Conservation (phyloP, 2,797 vertebrate species). For the Rhincodon typus region DNA sequence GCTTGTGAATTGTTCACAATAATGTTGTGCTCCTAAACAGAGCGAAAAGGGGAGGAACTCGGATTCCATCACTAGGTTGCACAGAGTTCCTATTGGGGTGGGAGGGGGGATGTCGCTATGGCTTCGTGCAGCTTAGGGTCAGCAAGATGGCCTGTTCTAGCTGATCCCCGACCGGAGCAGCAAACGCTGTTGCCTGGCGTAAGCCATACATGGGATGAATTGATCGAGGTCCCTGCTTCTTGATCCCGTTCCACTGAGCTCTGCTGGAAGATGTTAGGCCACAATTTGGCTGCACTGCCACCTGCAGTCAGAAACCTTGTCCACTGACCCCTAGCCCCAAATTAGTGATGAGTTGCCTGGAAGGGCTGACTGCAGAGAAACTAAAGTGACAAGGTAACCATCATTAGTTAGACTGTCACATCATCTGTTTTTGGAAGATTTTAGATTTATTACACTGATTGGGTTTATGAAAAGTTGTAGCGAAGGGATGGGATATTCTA, state of each 20-base stretch:
- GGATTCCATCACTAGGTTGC: background rate
- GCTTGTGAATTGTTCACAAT: background rate
- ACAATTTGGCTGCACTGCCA: background rate
- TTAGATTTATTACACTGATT: background rate
- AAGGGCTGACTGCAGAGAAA: background rate
- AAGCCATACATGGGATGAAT: background rate
- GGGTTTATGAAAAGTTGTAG: background rate
- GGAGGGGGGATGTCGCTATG: no score
- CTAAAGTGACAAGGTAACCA: background rate
- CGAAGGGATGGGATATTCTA: background rate
- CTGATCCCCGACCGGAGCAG: background rate
- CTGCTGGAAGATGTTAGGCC: background rate
- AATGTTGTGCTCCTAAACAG: background rate
- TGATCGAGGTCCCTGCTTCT: background rate
- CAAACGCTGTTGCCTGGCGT: background rate
- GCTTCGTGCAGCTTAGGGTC: background rate
- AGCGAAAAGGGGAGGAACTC: background rate
- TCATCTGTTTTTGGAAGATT: background rate
- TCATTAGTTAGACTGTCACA: background rate
- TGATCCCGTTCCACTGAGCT: background rate
- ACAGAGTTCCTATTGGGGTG: background rate
- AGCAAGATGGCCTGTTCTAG: background rate
- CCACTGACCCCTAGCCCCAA: background rate
- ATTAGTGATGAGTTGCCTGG: background rate
- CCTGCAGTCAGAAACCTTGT: background rate